Evolutionary conservation across 2,113 vertebrate genomes (phyloP).

Genomic region (Scalopus aquaticus): DNA sequence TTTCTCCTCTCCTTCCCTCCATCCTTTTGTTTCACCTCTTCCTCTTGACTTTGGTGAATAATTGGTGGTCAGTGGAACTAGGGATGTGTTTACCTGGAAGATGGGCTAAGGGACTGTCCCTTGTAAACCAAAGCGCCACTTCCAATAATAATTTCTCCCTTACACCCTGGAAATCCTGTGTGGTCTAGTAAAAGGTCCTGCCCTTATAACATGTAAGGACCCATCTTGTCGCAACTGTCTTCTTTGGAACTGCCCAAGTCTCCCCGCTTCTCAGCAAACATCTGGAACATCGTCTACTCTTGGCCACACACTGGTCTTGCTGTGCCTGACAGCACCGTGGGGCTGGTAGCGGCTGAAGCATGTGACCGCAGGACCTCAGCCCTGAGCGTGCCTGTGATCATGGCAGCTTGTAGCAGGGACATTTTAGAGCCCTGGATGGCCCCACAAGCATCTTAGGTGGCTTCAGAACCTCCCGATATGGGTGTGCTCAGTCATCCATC

Average conservation of each 20-base stretch:
- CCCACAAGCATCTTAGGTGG: not conserved
- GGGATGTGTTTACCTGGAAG: constrained; percentile 9
- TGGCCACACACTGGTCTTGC: not conserved
- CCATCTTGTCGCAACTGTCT: not conserved
- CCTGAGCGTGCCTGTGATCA: not conserved
- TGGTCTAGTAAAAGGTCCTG: not conserved
- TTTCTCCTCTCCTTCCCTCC: not conserved
- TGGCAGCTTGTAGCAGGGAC: not conserved
- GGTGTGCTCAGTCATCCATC: not conserved
- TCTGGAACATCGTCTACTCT: not conserved
- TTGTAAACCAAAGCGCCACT: not conserved
- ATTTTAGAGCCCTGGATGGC: not conserved
- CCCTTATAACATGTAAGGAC: not conserved
- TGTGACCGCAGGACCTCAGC: not conserved
- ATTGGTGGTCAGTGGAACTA: not conserved
- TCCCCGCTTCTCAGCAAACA: not conserved
- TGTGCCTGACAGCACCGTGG: not conserved
- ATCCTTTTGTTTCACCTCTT: not conserved
- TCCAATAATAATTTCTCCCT: not conserved
- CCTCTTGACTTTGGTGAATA: not conserved
- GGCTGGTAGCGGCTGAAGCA: not conserved
- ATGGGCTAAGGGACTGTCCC: not conserved
- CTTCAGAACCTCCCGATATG: not conserved
- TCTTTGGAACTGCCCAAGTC: not conserved
- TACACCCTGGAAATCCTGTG: not conserved